Percentiles rank a stretch among this genome's conserved stretches.
Conservation (phyloP, 92 coral and sea anemone genomes). For the Parazoanthus swiftii region DNA sequence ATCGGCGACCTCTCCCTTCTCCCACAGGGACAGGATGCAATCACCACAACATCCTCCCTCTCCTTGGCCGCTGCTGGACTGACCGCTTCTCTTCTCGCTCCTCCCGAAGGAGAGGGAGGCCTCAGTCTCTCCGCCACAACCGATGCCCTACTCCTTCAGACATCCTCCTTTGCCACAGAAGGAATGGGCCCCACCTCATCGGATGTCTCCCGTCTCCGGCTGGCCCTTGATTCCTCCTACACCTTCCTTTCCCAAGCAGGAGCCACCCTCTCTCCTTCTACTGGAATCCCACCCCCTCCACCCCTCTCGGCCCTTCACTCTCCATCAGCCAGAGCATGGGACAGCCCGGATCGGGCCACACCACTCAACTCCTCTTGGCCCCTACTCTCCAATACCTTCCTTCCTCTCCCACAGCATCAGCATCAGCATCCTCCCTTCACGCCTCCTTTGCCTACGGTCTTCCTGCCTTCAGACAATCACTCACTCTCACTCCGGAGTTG, state of each 20-base stretch:
- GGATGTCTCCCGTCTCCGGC: slow-evolving; percentile 14
- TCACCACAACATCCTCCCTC: slow-evolving; percentile 15
- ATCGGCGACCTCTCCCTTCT: slow-evolving; percentile 12
- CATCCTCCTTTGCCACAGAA: slow-evolving; percentile 9
- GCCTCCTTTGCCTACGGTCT: slow-evolving; percentile 16
- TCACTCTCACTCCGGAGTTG: slow-evolving; percentile 15
- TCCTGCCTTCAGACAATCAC: slow-evolving; percentile 15
- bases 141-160: slow-evolving; percentile 11
- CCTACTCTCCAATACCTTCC: slow-evolving; percentile 12
- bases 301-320: slow-evolving; percentile 15
- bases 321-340: slow-evolving; percentile 13
- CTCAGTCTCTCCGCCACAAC: background rate
- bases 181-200: slow-evolving; percentile 11
- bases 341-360: slow-evolving; percentile 17
- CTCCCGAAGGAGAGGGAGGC: background rate
- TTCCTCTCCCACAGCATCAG: slow-evolving; percentile 15
- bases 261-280: slow-evolving; percentile 1
- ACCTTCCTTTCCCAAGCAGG: slow-evolving; percentile 7
- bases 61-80: background rate
- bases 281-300: slow-evolving; percentile 13
- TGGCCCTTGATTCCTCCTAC: slow-evolving; percentile 15
- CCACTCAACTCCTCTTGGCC: slow-evolving; percentile 16
- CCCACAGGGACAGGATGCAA: slow-evolving; percentile 16
- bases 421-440: slow-evolving; percentile 15
- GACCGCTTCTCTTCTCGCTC: slow-evolving; percentile 16